Evolutionary conservation across 2,797 vertebrate genomes (phyloP).

Genomic region (Labroides dimidiatus): DNA sequence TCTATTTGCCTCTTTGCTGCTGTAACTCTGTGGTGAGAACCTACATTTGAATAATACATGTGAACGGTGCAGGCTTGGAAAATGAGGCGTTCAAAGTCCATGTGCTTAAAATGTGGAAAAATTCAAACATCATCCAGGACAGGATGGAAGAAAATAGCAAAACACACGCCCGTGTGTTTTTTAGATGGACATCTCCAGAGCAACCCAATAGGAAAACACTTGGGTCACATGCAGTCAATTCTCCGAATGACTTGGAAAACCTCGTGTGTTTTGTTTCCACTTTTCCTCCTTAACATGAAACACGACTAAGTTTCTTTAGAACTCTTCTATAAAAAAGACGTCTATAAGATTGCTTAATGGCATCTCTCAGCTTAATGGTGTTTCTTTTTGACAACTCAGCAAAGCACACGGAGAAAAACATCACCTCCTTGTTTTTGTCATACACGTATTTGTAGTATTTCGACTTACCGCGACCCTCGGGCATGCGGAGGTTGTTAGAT

Average conservation of each 20-base stretch:
- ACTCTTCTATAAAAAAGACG: too few relatives aligned
- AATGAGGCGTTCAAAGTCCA: neutral
- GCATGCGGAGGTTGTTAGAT: constrained; percentile 43
- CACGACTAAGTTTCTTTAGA: neutral
- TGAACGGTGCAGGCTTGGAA: too few relatives aligned
- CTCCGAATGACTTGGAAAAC: neutral
- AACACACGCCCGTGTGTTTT: neutral
- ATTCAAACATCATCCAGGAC: constrained; percentile 13
- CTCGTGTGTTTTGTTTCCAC: neutral
- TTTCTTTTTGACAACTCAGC: constrained; percentile 4
- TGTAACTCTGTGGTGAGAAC: too few relatives aligned
- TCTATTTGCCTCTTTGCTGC: too few relatives aligned
- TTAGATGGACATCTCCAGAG: constrained; percentile 6
- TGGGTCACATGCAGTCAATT: constrained; percentile 40
- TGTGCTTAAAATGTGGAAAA: constrained; percentile 32
- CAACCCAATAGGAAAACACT: constrained; percentile 10
- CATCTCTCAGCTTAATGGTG: neutral
- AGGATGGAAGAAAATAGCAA: neutral
- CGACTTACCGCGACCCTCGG: constrained; percentile 63
- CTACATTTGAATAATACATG: too few relatives aligned
- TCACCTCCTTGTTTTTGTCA: neutral
- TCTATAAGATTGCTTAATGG: neutral
- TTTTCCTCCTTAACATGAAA: neutral
- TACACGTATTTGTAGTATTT: neutral
- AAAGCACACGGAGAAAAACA: neutral